Base-by-base conservation (phyloP, 2,113 vertebrate genomes). In the Sphyrna mokarran region DNA sequence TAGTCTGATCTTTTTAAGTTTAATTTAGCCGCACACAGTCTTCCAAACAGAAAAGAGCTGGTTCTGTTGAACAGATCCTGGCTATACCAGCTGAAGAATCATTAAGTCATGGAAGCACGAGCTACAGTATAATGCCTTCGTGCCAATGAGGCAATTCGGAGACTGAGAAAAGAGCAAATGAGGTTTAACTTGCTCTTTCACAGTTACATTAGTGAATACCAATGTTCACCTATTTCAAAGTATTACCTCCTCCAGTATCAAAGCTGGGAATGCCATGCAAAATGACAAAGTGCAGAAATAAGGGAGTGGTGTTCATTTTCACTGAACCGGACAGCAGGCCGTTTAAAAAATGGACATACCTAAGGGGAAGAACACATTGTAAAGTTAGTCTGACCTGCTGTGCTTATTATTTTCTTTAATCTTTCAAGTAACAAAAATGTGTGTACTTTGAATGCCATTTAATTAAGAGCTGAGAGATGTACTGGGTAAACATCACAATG, bases 311-410 rank as follows among this genome's bases (percentile, higher is more conserved):
- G 11, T 99, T 99, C 98, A 99, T 99, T 97, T 99, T 99, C 97
- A 99, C 98, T 0, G 98, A 98, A 54, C 99, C 98, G 0, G 98
- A 99, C 0, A 99, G 97, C 63, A 99, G 98, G 89, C 98, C 99
- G 96, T 98, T 99, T 96, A 99, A 97, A 96, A 99, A 99, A 96
- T 98, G 98, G 76, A 99, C 98, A 0, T 99, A 99, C 96, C 99
- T 99, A 97, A 95, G 29, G 96, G 37, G 0, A 96, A 66, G 95
- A 91, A 96, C 13, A 96, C 93, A 96, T 93, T 95, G 0, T 3
- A 89, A 66, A 33, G 68, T 95, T 54, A 95, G 37, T 29, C 43
- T 72, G 40, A 76, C 43, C 40, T 26, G 40, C 70, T 61, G 3
- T 29, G 48, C 33, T 48, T 33, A 18, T 43, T 70, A 69, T 61